Conservation (phyloP, 2,888 invertebrate genomes). For the Mythimna lalbum region DNA sequence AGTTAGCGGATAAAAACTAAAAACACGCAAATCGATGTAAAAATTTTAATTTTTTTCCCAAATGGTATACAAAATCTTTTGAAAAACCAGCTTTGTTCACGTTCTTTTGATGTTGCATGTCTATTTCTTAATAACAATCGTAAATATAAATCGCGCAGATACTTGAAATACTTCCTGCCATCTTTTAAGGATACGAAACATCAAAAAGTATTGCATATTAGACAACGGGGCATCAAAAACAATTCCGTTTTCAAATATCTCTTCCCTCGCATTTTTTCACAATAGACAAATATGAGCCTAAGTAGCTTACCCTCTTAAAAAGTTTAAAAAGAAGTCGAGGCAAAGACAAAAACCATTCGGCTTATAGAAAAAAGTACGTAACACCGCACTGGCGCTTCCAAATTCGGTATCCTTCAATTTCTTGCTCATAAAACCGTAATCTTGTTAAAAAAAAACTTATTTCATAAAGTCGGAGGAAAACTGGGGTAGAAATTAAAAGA, state of each 20-base stretch:
- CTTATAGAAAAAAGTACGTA: conserved; percentile 53
- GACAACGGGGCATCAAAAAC: conserved; percentile 45
- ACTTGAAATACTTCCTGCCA: not conserved
- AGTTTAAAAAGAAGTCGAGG: conserved; percentile 70
- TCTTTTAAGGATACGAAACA: not conserved
- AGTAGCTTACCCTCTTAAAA: conserved; percentile 76
- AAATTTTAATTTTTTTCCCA: too few relatives aligned
- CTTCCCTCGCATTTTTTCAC: conserved; percentile 43
- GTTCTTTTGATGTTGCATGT: not conserved
- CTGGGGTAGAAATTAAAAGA: conserved; percentile 82
- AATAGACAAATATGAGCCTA: conserved; percentile 72
- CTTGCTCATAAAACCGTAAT: conserved; percentile 86
- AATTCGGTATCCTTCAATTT: conserved; percentile 88
- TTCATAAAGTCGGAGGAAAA: conserved; percentile 82
- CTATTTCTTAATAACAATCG: not conserved
- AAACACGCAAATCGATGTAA: too few relatives aligned
- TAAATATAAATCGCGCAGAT: not conserved
- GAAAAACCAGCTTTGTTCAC: not conserved
- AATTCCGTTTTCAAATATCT: conserved; percentile 49
- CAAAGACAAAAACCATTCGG: conserved; percentile 65
- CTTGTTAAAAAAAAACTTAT: conserved; percentile 88
- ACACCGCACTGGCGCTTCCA: conserved; percentile 70
- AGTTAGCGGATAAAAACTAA: too few relatives aligned
- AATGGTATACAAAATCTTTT: too few relatives aligned
- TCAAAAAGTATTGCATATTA: conserved; percentile 34